Conservation (phyloP, 2,113 vertebrate species). For the Trinectes maculatus region DNA sequence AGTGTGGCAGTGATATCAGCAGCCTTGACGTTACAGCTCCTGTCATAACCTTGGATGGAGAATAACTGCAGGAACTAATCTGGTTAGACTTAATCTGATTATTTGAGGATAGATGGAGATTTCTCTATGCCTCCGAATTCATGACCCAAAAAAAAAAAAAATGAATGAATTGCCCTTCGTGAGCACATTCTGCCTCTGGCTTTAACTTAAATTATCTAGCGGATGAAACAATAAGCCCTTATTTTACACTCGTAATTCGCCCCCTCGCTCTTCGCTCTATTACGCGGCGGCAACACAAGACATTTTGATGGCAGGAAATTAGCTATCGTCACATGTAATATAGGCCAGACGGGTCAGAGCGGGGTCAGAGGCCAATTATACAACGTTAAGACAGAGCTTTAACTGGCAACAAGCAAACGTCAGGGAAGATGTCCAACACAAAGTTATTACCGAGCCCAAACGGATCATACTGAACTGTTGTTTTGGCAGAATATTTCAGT, state of each 20-base stretch:
- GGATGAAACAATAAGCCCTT: slow-evolving; percentile 75
- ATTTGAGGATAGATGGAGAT: background rate
- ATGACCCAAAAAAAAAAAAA: no score
- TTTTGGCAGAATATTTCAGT: no score
- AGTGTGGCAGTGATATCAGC: background rate
- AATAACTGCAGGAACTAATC: background rate
- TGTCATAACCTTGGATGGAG: background rate
- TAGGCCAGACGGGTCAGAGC: slow-evolving; percentile 1
- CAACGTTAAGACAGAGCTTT: background rate
- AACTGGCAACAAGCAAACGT: no score
- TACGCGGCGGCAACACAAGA: slow-evolving; percentile 63
- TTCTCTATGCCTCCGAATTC: background rate
- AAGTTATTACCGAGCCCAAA: no score
- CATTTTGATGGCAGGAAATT: slow-evolving; percentile 84
- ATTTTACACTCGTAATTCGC: slow-evolving; percentile 51
- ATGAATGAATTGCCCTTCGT: background rate
- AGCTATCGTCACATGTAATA: slow-evolving; percentile 85
- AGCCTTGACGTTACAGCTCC: background rate
- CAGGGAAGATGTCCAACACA: no score
- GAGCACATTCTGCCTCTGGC: background rate
- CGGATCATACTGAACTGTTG: no score
- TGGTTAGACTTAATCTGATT: background rate
- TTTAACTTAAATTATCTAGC: background rate
- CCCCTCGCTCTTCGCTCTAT: background rate
- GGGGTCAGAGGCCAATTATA: background rate